Base-by-base conservation (phyloP, 2,888 invertebrate genomes). In the Erebia aethiops region DNA sequence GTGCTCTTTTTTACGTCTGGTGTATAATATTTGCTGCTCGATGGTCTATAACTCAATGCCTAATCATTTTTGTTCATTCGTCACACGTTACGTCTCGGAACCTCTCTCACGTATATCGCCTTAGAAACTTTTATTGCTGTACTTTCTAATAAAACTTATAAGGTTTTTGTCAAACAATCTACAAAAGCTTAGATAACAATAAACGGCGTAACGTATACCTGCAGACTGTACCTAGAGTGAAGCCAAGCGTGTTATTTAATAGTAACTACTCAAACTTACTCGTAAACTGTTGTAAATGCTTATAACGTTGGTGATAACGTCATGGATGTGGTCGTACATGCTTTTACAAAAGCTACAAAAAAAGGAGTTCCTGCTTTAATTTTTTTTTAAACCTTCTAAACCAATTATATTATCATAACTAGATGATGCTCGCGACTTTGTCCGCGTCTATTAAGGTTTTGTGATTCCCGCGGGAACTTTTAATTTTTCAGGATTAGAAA, bases 101-200 rank as follows among this genome's bases (percentile, higher is more conserved):
- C 83, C 88, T 80, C 74, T 72, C 81, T 85, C 90, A 91, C 90
- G 90, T 90, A 82, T 77, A 73, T 79, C 81, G 80, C 81, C 82
- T 83, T 81, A 80, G 85, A 86, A 90, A 88, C 84, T 90, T 89
- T 88, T 89, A 89, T 89, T 87, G 84, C 85, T 90, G 81, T 85
- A 87, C 80, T 84, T 84, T 72, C 70, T 69, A 67, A 69, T 69
- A 72, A 69, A 72, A 69, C 70, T 72, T 69, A 74, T 72, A 46
- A 46, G 43, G 21, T 49, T 57, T 57, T 66, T 46, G 66, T 21
- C 56, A 18, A 66, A 46, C 63, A 52, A 70, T 72, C 75, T 71
- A 77, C 80, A 81, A 77, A 71, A 68, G 71, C 71, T 11, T 63
- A 1, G 7, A 10, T 43, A 16, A 41, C 49, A 14, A 18, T 16